phyloP scores from a whole-genome alignment of 2,888 invertebrate genomes.

The Tortricodes alternella region DNA sequence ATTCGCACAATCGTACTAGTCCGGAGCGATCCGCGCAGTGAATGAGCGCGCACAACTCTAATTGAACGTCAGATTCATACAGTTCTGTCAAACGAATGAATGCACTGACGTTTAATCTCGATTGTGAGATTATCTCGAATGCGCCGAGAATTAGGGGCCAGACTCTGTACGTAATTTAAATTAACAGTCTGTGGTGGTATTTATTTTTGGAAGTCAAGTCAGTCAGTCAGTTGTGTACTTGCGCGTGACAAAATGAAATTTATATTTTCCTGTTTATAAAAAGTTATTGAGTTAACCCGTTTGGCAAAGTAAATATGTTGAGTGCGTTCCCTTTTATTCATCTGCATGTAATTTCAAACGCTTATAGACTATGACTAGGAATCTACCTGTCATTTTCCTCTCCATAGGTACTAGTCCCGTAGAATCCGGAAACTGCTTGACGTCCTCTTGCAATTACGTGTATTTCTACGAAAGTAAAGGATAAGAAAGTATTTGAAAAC shows the following conservation, averaged over 20 bases:
- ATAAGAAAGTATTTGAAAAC: background rate
- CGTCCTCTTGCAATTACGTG: constrained; percentile 21
- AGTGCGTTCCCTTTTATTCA: too few species aligned
- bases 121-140: too few species aligned
- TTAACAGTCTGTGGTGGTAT: constrained; percentile 42
- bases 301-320: background rate
- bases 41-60: too few species aligned
- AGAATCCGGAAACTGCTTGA: constrained; percentile 27
- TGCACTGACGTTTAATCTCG: too few species aligned
- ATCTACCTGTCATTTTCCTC: constrained; percentile 4
- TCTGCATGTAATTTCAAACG: background rate
- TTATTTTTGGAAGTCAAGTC: constrained; percentile 65
- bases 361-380: background rate
- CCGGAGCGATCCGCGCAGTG: too few species aligned
- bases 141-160: too few species aligned
- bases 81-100: too few species aligned
- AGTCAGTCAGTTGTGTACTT: constrained; percentile 34
- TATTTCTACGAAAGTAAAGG: background rate
- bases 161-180: too few species aligned
- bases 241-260: constrained; percentile 23
- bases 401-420: background rate
- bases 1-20: too few species aligned
- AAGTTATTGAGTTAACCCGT: background rate
- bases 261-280: background rate
- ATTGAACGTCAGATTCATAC: too few species aligned